Evolutionary conservation across 2,888 invertebrate genomes (phyloP).

Genomic region (Ormyrus pomaceus): DNA sequence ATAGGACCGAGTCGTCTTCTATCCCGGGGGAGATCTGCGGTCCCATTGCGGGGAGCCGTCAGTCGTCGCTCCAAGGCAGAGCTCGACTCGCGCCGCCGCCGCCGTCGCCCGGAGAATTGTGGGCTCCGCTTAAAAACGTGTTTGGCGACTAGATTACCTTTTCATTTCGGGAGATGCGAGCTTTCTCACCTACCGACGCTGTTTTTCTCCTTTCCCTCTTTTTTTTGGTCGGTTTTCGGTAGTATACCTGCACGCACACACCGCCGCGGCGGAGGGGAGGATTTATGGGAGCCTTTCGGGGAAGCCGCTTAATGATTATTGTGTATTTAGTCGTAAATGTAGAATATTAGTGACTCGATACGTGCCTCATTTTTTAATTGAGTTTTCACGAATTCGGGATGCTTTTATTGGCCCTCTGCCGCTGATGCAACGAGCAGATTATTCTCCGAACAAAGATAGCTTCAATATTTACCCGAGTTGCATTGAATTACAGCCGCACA

Average conservation of each 20-base stretch:
- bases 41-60: conserved; percentile 64
- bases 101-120: conserved; percentile 22
- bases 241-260: conserved; percentile 1
- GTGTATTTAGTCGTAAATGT: conserved; percentile 39
- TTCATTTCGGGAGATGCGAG: conserved; percentile 68
- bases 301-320: conserved; percentile 47
- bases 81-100: too few relatives aligned
- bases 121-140: conserved; percentile 67
- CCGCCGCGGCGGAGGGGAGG: neutral
- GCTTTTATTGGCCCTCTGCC: neutral
- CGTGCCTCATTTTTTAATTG: conserved; percentile 37
- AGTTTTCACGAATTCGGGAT: conserved; percentile 4
- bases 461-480: too few relatives aligned
- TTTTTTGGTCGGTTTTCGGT: neutral
- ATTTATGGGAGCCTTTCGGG: conserved; percentile 42
- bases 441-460: too few relatives aligned
- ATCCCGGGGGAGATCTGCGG: conserved; percentile 64
- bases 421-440: too few relatives aligned
- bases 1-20: conserved; percentile 48
- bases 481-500: too few relatives aligned
- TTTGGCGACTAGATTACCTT: conserved; percentile 72
- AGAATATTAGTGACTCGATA: conserved; percentile 49
- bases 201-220: conserved; percentile 12
- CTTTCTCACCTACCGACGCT: conserved; percentile 58
- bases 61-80: conserved; percentile 54